Base-by-base conservation (phyloP, 2,888 invertebrate species). In the Andrena flavipes region DNA sequence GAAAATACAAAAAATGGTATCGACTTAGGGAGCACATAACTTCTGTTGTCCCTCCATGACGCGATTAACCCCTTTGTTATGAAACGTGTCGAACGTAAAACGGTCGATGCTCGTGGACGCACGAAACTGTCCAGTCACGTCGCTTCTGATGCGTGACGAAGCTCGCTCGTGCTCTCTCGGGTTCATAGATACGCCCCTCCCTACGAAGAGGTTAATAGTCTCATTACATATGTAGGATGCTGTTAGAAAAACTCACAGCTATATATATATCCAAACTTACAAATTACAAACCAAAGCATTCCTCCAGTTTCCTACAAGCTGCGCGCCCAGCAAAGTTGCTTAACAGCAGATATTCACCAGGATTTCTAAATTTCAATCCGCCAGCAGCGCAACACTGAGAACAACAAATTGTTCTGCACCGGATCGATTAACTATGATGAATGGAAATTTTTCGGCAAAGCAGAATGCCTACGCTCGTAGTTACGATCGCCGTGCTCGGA, bases 401-500 rank as follows among this genome's bases (percentile, higher is more conserved):
- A 26, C 0, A 23, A 56, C 1, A 56, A 26, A 20, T 13, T 56
- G 4, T 1, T 3, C 56, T 4, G 56, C 51, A 7, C 42, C 42
- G 51, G 51, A 51, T 51, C 51, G n/a, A 42, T 42, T 42, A 16
- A 42, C 16, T 13, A 4, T 3, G 20, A 26, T 23, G 23, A 10
- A 56, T 23, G 56, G 10, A 56, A 13, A 23, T 13, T 26, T 56
- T 56, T 56, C 56, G 10, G 20, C 2, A 23, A 26, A 26, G 10
- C 23, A 10, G 10, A 62, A 35, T 48, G 26, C 13, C 64, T 23
- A 1, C 1, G 30, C n/a, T 10, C 56, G 23, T 20, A 56, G 20
- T 35, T 23, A 33, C 20, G 49, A 63, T 72, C 56, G 49, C 63
- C 63, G 51, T 64, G 49, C 54, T 80, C 76, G 42, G 70, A 48